Base-by-base conservation (phyloP, 1,140 invertebrate genomes). In the Teleogryllus occipitalis region DNA sequence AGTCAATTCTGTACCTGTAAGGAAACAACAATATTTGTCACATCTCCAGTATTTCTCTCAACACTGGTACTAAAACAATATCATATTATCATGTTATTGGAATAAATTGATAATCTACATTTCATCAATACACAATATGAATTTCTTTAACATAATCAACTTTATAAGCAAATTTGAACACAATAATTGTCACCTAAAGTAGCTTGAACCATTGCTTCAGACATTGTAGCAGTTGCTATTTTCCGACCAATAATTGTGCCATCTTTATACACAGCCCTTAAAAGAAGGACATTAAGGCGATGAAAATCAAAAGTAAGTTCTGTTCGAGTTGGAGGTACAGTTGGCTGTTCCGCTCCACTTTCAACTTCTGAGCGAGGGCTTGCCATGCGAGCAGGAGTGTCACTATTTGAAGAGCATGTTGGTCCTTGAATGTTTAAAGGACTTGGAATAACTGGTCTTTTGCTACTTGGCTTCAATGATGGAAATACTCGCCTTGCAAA, bases 301-400 rank as follows among this genome's bases (percentile, higher is more conserved):
- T 96, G 94, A 85, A 98, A 98, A 85, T 98, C 96, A 84, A 98
- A 97, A 39, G 92, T 94, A 47, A 98, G 90, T 87, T 97, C 94
- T 4, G 93, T 93, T 82, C 90, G 82, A 21, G 73, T 65, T 18
- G 47, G 12, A 39, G 39, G 4, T 21, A 15, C 74, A 47, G 8
- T 18, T 1, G 47, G 39, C 22, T 47, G 22, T 46, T 21, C 49
- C 0, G 22, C 46, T 22, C 12, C n/a, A 8, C 73, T 75, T n/a
- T 6, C 78, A 8, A 8, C 21, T 6, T 74, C 73, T 47, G 65
- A 49, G 22, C 47, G 74, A 8, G 78, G 47, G n/a, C 46, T 72
- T 12, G 76, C 47, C 54, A 65, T 18, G 27, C 46, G 47, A 54
- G 72, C 76, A 21, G 39, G 39, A 75, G 21, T 74, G n/a, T 74